A percentile compares a stretch with the other conserved stretches of the same genome.
Conservation (phyloP, 2,113 vertebrate species). For the Plecotus auritus region DNA sequence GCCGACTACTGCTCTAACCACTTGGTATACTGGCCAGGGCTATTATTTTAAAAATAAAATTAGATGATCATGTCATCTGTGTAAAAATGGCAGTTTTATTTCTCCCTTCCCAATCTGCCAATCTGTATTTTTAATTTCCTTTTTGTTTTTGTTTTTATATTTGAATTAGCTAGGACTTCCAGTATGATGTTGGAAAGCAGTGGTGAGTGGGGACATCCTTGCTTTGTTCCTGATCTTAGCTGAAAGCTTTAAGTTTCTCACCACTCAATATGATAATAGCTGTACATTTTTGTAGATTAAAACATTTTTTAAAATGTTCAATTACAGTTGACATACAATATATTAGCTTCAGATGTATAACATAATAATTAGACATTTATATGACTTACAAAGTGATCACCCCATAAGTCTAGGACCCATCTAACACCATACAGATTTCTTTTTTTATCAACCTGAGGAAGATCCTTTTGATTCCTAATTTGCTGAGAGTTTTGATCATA, state of each 20-base stretch:
- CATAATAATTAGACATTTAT: neutral
- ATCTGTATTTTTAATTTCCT: neutral
- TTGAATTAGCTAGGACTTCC: neutral
- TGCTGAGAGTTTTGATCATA: neutral
- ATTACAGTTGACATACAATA: neutral
- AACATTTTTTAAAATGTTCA: neutral
- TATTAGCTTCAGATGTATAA: neutral
- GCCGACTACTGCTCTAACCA: too few relatives aligned
- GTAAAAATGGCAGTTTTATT: neutral
- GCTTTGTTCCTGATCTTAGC: neutral
- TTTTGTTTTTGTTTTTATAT: neutral
- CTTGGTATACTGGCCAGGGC: too few relatives aligned
- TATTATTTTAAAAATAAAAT: neutral
- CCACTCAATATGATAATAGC: neutral
- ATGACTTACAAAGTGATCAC: neutral
- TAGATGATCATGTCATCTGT: neutral
- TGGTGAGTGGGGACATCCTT: neutral
- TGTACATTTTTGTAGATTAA: neutral
- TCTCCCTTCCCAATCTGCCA: neutral
- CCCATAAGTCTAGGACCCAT: neutral
- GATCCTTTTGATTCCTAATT: neutral
- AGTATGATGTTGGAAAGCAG: neutral
- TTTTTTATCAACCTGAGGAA: neutral
- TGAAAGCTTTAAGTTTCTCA: neutral
- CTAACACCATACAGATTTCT: neutral